phyloP scores from a whole-genome alignment of 2,797 vertebrate species.

The Vultur gryphus region DNA sequence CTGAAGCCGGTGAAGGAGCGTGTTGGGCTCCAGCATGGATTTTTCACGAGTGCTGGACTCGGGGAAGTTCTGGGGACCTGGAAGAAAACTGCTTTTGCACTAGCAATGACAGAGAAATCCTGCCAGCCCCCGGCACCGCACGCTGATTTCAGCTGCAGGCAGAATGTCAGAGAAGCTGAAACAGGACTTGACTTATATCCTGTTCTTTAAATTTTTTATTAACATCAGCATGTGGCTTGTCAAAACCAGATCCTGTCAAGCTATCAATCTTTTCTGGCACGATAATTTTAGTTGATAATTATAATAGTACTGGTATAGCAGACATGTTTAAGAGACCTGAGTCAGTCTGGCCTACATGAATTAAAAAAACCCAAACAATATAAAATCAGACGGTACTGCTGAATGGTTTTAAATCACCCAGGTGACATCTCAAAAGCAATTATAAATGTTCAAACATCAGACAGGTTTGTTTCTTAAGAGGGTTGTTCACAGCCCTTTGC shows the following conservation, averaged over 20 bases:
- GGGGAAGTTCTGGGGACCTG: not conserved
- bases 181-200: not conserved
- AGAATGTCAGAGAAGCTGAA: not conserved
- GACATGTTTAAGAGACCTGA: not conserved
- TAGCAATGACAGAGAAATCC: accelerated
- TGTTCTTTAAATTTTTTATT: not conserved
- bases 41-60: not conserved
- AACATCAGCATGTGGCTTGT: not conserved
- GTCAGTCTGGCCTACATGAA: not conserved
- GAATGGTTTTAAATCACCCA: not conserved
- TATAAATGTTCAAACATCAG: not conserved
- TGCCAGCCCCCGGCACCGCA: not conserved
- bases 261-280: not conserved
- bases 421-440: not conserved
- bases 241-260: not conserved
- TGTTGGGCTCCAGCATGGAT: not conserved
- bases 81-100: not conserved
- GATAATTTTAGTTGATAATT: not conserved
- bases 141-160: accelerated
- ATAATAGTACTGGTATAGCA: not conserved
- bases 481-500: not conserved
- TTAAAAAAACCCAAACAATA: not conserved
- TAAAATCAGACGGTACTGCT: not conserved
- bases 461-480: not conserved
- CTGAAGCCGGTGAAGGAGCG: not conserved